Base-by-base conservation (phyloP, 2,888 invertebrate species). In the Heliconius ismenius region DNA sequence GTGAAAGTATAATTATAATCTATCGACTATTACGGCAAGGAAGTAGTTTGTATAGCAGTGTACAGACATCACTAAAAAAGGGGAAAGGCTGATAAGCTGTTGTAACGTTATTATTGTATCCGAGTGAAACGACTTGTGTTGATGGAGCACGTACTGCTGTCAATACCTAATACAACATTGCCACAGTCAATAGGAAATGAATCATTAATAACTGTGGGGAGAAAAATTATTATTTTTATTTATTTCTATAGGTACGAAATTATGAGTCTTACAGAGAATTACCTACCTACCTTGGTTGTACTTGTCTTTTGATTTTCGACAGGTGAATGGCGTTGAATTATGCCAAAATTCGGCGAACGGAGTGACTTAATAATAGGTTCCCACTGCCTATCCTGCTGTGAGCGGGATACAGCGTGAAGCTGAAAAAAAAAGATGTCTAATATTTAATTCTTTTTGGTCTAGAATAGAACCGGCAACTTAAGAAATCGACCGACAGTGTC, bases 21-120 rank as follows among this genome's bases (percentile, higher is more conserved):
- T 36, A 11, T 11, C 13, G 11, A 28, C 28, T 69, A 36, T 39
- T 54, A 69, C 54, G 32, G 7, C 11, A 58, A 32, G n/a, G 32
- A 54, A 58, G 58, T 58, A 70, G n/a, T 54, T 70, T 36, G n/a
- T 54, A 9, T 58, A 58, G 10, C 6, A 54, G 15, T 70, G 70
- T 32, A 28, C 1, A 32, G 18, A 36, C 32, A 21, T 28, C 54
- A 70, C n/a, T 32, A 70, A 70, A 58, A 58, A 58, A n/a, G 54
- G 32, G 58, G 32, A 70, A 58, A 43, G 32, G 32, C 58, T 70
- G 58, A 70, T 58, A 58, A 70, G 58, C 3, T 36, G 54, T 70
- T 58, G 32, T 32, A 54, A 70, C 36, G 32, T 70, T 49, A 58
- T 70, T 70, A 69, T 49, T 49, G 28, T 54, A 36, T 26, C 69